These are phyloP conservation scores for Lepidonotus clava DNA, from an alignment of 2,888 invertebrate species.

Conservation along the genomic window DNA sequence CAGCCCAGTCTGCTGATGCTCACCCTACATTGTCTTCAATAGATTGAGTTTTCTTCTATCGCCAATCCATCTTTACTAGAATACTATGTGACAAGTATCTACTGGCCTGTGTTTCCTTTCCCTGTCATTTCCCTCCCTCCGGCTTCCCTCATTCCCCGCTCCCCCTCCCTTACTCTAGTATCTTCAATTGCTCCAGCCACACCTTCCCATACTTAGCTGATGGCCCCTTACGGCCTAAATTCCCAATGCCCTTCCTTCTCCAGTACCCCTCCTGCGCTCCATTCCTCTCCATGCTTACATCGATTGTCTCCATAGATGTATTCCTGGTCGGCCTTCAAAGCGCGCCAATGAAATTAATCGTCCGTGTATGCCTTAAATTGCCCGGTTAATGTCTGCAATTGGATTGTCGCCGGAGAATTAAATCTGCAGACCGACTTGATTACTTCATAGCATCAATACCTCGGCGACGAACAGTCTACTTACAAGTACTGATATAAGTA, in stretches of 20 bases:
- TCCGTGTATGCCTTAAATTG: slow-evolving; percentile 6
- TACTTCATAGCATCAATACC: too few species aligned
- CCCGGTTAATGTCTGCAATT: background rate
- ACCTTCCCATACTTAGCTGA: background rate
- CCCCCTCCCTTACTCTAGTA: background rate
- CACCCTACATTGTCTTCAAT: background rate
- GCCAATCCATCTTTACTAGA: background rate
- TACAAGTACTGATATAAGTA: too few species aligned
- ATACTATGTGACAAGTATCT: background rate
- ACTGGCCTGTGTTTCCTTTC: background rate
- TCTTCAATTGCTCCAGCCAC: background rate
- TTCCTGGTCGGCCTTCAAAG: background rate
- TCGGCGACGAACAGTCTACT: too few species aligned
- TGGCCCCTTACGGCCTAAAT: too few species aligned
- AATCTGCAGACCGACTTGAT: background rate
- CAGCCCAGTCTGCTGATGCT: background rate
- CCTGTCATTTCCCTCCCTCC: background rate
- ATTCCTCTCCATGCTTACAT: background rate
- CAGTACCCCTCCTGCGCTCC: background rate
- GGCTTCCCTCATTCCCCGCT: background rate
- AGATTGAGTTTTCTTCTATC: background rate
- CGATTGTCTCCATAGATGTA: slow-evolving; percentile 9
- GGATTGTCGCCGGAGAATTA: background rate
- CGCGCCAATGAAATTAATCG: background rate
- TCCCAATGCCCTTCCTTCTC: too few species aligned